Evolutionary conservation across 2,888 invertebrate species (phyloP), one percentile per base, ranked within the genome.

Genomic region (Amaurobius ferox): DNA sequence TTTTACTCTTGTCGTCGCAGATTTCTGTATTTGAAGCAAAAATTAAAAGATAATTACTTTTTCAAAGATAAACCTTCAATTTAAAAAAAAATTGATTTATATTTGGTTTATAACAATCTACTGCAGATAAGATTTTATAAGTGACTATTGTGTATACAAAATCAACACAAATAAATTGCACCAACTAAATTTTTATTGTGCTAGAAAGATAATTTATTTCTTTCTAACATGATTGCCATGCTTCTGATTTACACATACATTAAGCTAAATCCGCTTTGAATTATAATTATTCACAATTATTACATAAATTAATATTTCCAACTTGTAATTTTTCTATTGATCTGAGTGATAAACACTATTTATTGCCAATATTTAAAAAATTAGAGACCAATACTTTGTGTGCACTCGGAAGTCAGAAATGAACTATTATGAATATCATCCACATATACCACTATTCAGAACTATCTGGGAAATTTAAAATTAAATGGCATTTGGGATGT

Each of bases 221-320:
- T 72, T 77, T 85, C 77, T 77, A 85, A 77, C 83, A 67, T 85
- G 83, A 85, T 85, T 85, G 83, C 83, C 83, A 55, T 66, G 66
- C 26, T 68, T 77, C 72, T 61, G 23, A 71, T 80, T 80, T 66
- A 66, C 23, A 76, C 72, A 83, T 44, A 77, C 39, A 83, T 26
- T 48, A 35, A 62, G 39, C 28, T 55, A 67, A 40, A 74, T 62
- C 40, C 72, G 39, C 55, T 55, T 55, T 55, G 13, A 23, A 16
- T 55, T 23, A 16, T 44, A 23, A 55, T 55, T 23, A 55, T 55
- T 55, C 55, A 55, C 23, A 55, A 23, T 55, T 55, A 23, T 23
- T 23, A 44, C 44, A 44, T 16, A 55, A 44, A 55, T 23, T 55
- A 55, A 44, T 16, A 16, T 2, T 55, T 55, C n/a, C 11, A 55